Evolutionary conservation across 2,797 vertebrate genomes (phyloP).

Genomic region (Gadopsis marmoratus): DNA sequence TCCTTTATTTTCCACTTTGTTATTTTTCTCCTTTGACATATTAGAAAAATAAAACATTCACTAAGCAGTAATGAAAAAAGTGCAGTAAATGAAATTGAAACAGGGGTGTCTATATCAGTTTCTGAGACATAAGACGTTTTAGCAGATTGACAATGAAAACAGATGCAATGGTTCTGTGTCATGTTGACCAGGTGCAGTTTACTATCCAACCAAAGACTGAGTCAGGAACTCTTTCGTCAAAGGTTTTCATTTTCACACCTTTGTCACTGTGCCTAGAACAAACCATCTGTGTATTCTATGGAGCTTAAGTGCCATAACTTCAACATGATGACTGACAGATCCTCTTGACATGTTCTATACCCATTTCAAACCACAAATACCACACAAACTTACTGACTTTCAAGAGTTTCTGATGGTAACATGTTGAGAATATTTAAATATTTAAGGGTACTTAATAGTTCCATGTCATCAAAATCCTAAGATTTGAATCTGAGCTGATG

Average conservation of each 20-base stretch:
- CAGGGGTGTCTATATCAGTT: conserved; percentile 22
- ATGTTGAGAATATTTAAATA: conserved; percentile 6
- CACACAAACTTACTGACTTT: conserved; percentile 1
- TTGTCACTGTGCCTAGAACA: conserved; percentile 65
- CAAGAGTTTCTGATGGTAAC: not conserved
- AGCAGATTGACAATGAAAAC: conserved; percentile 52
- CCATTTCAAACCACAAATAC: conserved; percentile 9
- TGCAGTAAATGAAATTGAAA: conserved; percentile 41
- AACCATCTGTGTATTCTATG: conserved; percentile 49
- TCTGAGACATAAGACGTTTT: conserved; percentile 28
- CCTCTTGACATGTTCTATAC: not conserved
- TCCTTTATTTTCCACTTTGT: conserved; percentile 76
- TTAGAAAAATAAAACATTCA: conserved; percentile 70
- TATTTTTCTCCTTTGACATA: conserved; percentile 58
- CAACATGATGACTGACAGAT: not conserved
- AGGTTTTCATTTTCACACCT: conserved; percentile 93
- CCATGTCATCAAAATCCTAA: not conserved
- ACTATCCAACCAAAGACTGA: conserved; percentile 94
- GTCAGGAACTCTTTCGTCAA: conserved; percentile 90
- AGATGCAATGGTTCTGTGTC: conserved; percentile 60
- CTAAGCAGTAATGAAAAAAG: conserved; percentile 58
- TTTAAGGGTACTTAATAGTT: conserved; percentile 3
- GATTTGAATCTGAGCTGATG: not conserved
- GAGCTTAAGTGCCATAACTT: not conserved
- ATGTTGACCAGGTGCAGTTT: conserved; percentile 75